phyloP scores from a whole-genome alignment of 2,797 vertebrate genomes.

The Sebastes iracundus region DNA sequence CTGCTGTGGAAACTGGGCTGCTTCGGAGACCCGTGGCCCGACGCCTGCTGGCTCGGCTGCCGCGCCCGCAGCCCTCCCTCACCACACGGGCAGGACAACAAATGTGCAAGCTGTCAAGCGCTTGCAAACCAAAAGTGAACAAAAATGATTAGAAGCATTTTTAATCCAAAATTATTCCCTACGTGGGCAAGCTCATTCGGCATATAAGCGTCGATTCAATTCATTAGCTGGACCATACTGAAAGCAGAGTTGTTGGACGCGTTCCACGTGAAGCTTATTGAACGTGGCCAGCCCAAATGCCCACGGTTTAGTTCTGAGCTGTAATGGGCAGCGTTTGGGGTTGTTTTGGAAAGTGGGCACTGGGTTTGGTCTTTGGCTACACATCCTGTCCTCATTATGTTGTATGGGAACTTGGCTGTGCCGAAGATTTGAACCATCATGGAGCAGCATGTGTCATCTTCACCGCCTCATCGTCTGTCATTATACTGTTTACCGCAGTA shows the following conservation, averaged over 20 bases:
- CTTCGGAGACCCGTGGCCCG: slow-evolving; percentile 37
- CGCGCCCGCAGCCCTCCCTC: slow-evolving; percentile 7
- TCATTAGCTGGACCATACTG: slow-evolving; percentile 32
- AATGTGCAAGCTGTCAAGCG: slow-evolving; percentile 42
- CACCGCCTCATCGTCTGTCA: slow-evolving; percentile 31
- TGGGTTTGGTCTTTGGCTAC: slow-evolving; percentile 47
- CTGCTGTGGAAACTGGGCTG: slow-evolving; percentile 74
- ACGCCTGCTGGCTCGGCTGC: slow-evolving; percentile 42
- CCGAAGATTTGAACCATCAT: slow-evolving; percentile 26
- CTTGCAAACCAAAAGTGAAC: slow-evolving; percentile 15
- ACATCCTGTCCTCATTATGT: slow-evolving; percentile 50
- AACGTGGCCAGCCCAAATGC: slow-evolving; percentile 7
- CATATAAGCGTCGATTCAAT: background rate
- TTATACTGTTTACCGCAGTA: slow-evolving; percentile 17
- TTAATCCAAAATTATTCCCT: slow-evolving; percentile 23
- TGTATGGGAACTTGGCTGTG: slow-evolving; percentile 36
- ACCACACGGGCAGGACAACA: slow-evolving; percentile 26
- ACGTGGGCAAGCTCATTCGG: slow-evolving; percentile 7
- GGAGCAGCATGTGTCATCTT: slow-evolving; percentile 42
- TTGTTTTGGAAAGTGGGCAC: slow-evolving; percentile 62
- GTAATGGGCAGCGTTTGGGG: slow-evolving; percentile 35
- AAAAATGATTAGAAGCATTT: slow-evolving; percentile 37
- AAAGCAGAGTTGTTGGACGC: slow-evolving; percentile 31
- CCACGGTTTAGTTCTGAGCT: slow-evolving; percentile 30
- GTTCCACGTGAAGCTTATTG: slow-evolving; percentile 16